phyloP scores from a whole-genome alignment of 2,888 invertebrate species.

The Eurois occulta region DNA sequence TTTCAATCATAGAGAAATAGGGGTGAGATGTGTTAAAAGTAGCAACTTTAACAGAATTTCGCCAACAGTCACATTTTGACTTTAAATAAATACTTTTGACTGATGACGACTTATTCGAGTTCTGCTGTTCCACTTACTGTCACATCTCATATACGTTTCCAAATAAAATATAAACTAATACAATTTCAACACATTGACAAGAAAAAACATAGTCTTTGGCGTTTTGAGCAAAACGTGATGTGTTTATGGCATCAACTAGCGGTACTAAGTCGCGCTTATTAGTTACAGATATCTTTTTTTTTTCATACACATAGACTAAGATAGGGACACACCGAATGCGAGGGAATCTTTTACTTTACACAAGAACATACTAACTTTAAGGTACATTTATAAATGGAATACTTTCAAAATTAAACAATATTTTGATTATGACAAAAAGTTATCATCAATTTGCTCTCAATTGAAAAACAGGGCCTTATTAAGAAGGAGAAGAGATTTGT shows the following conservation, averaged over 20 bases:
- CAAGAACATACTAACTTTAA: neutral
- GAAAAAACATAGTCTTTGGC: conserved; percentile 84
- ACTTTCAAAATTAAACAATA: neutral
- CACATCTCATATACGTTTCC: conserved; percentile 38
- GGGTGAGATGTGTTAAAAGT: conserved; percentile 26
- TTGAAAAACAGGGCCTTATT: neutral
- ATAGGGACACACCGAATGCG: conserved; percentile 48
- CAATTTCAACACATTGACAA: conserved; percentile 69
- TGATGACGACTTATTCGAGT: conserved; percentile 24
- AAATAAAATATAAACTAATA: conserved; percentile 66
- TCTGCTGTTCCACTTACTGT: conserved; percentile 37
- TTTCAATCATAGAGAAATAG: conserved; percentile 45
- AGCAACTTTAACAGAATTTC: conserved; percentile 32
- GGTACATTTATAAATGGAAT: too few species aligned
- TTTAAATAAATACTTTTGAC: conserved; percentile 54
- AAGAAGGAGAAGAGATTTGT: neutral
- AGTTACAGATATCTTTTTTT: conserved; percentile 61
- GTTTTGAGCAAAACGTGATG: conserved; percentile 87
- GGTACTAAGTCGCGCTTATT: conserved; percentile 79
- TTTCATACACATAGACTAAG: conserved; percentile 64
- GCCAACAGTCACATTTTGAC: conserved; percentile 45
- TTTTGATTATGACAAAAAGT: neutral
- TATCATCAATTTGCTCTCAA: neutral
- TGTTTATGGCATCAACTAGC: conserved; percentile 86
- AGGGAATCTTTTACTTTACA: neutral